Evolutionary conservation across 2,113 vertebrate species (phyloP).

Genomic region (Chionis minor): DNA sequence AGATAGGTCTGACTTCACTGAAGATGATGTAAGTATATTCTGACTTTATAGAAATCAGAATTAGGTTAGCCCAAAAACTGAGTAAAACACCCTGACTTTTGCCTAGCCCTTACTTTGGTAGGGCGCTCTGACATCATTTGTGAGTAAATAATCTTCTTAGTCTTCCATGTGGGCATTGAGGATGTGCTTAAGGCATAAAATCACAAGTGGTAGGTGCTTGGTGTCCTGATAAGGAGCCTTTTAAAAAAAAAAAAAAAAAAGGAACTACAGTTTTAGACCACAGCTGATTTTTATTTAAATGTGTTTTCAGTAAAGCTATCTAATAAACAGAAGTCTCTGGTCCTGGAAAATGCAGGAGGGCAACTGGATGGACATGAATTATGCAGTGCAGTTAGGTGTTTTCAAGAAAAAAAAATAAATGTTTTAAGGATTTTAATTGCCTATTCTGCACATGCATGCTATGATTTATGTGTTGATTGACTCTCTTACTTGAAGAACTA

Average conservation of each 20-base stretch:
- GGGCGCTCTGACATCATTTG: neutral
- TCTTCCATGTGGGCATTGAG: neutral
- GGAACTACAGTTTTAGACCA: neutral
- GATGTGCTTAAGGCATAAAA: neutral
- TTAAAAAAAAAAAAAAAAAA: neutral
- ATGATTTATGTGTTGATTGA: neutral
- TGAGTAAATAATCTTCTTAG: neutral
- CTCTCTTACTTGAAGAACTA: neutral
- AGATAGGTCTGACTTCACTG: neutral
- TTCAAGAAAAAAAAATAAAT: neutral
- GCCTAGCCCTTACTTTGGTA: neutral
- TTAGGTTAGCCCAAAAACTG: neutral
- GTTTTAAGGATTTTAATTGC: neutral
- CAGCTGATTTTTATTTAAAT: neutral
- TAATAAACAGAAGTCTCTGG: neutral
- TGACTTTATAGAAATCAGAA: neutral
- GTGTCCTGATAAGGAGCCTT: neutral
- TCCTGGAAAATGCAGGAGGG: neutral
- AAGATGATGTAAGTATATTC: neutral
- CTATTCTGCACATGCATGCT: neutral
- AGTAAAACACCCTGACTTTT: neutral
- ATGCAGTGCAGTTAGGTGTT: neutral
- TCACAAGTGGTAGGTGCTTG: neutral
- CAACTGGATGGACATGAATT: neutral
- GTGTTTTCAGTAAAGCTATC: neutral